Base-by-base conservation (phyloP, 1,140 invertebrate genomes). In the Drosophila ohnishii region DNA sequence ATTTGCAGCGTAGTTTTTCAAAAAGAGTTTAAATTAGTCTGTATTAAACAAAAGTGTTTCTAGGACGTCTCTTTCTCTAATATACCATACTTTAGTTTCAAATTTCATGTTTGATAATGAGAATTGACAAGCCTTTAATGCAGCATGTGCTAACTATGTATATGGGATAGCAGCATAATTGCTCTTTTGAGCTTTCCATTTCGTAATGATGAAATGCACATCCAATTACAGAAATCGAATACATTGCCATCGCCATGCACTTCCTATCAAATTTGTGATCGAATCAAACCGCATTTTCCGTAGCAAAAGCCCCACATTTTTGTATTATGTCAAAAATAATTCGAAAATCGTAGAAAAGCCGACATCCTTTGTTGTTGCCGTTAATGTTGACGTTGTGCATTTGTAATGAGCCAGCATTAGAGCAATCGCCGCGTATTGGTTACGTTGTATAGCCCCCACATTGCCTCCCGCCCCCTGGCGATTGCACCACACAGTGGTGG, bases 401-500 rank as follows among this genome's bases (percentile, higher is more conserved):
- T 72, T 71, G 66, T 72, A 72, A 72, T 72, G 69, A 72, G 69
- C 19, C 69, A 59, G 69, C 69, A 72, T 72, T 72, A 72, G 66
- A 72, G 69, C 69, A 72, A 72, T 72, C 44, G 35, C 51, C 35
- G 35, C 13, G 60, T 39, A 40, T 67, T 50, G 65, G 65, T 72
- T 72, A 59, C 69, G 65, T 71, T 58, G 67, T n/a, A 9, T n/a
- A 11, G 25, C 22, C 42, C 42, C 35, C 13, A 67, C 14, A 42
- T 32, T 32, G 25, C 11, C 7, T 14, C n/a, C 42, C 34, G n/a
- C 42, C 67, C 66, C 67, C 51, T 37, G 11, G 28, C n/a, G 44
- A 56, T 72, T 72, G 32, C 69, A 72, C 66, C 69, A 72, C 39
- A 57, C 34, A 14, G 19, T 34, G 45, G 51, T 57, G 51, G 60